Conservation (phyloP, 2,797 vertebrate species). For the Gorsachius magnificus region DNA sequence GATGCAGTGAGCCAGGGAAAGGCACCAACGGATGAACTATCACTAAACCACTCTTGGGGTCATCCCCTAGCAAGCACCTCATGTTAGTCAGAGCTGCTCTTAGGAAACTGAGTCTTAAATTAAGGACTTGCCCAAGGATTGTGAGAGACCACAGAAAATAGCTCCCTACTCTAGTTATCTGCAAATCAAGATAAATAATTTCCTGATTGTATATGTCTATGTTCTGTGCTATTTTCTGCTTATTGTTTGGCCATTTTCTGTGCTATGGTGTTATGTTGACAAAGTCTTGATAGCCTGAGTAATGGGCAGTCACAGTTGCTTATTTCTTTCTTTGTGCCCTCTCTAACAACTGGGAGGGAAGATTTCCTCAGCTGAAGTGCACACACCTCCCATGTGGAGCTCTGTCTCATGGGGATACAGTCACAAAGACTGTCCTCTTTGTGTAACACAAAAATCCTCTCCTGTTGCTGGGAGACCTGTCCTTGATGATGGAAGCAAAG, state of each 20-base stretch:
- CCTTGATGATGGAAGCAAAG: neutral
- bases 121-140: neutral
- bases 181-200: neutral
- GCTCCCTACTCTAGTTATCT: neutral
- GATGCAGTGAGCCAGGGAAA: neutral
- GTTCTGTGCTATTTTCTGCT: neutral
- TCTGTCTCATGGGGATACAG: neutral
- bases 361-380: neutral
- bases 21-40: neutral
- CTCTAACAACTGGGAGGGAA: neutral
- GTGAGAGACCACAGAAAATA: neutral
- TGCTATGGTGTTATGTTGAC: neutral
- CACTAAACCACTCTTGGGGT: neutral
- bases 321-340: neutral
- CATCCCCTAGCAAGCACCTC: neutral
- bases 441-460: neutral
- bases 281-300: neutral
- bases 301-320: accelerated
- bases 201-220: neutral
- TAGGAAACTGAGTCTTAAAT: neutral
- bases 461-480: neutral
- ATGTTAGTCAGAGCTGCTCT: neutral
- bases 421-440: neutral
- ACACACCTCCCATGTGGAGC: neutral
- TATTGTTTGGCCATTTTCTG: neutral